phyloP scores from a whole-genome alignment of 2,888 invertebrate species.

The Leptothorax acervorum region DNA sequence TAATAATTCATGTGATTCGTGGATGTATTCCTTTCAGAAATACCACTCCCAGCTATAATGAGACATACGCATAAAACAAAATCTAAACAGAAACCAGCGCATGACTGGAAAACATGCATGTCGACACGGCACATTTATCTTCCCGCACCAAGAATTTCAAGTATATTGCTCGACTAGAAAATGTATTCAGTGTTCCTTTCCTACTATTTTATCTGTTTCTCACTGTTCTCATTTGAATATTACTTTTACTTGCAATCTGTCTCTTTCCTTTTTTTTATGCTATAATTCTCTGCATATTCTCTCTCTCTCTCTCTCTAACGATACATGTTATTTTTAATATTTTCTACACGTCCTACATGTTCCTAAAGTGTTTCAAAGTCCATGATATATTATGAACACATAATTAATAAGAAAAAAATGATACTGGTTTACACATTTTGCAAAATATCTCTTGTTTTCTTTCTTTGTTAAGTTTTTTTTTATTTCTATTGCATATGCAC shows the following conservation, averaged over 20 bases:
- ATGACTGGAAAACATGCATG: constrained; percentile 68
- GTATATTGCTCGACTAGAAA: constrained; percentile 49
- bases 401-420: not conserved
- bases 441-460: not conserved
- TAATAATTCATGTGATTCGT: constrained; percentile 60
- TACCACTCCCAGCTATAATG: constrained; percentile 60
- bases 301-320: not conserved
- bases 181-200: constrained; percentile 38
- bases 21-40: constrained; percentile 70
- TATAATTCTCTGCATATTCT: constrained; percentile 1
- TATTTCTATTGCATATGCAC: not conserved
- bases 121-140: constrained; percentile 64
- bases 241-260: constrained; percentile 18
- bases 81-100: constrained; percentile 54
- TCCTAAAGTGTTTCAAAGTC: not conserved
- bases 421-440: not conserved
- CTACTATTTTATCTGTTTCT: constrained; percentile 23
- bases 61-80: constrained; percentile 55
- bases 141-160: constrained; percentile 55
- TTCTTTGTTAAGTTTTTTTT: not conserved
- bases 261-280: not conserved
- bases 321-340: not conserved
- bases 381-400: not conserved
- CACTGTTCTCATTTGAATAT: not conserved
- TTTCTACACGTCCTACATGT: not conserved